Percentiles rank a stretch among this genome's conserved stretches.
Evolutionary conservation across 2,888 invertebrate genomes (phyloP).

Genomic region (Polia nebulosa): DNA sequence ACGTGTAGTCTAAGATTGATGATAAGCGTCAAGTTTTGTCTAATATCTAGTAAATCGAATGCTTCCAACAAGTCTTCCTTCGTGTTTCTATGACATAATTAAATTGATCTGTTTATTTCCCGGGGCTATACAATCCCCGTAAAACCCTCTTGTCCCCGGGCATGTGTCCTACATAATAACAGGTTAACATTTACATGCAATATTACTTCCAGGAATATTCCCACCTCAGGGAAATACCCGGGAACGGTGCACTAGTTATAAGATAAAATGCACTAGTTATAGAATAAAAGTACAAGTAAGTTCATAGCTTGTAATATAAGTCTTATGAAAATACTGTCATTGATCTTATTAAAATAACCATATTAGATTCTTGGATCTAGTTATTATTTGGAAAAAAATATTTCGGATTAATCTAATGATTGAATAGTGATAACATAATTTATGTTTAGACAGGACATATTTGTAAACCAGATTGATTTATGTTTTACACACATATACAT

Average conservation of each 20-base stretch:
- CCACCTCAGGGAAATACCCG: conserved; percentile 45
- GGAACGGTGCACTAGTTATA: conserved; percentile 16
- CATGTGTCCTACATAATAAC: conserved; percentile 41
- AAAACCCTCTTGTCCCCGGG: conserved; percentile 12
- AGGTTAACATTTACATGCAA: conserved; percentile 47
- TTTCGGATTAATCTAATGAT: too few relatives aligned
- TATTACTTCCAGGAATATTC: conserved; percentile 40
- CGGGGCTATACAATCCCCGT: background rate
- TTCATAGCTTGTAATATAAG: background rate
- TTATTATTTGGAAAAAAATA: background rate
- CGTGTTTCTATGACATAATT: background rate
- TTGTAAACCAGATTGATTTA: too few relatives aligned
- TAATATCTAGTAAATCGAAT: conserved; percentile 3
- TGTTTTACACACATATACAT: too few relatives aligned
- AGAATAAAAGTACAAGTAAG: conserved; percentile 14
- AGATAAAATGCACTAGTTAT: conserved; percentile 19
- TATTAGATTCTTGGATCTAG: too few relatives aligned
- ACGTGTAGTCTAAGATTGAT: background rate
- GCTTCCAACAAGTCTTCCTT: background rate
- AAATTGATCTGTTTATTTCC: conserved; percentile 9
- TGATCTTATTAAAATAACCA: background rate
- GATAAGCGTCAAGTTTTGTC: background rate
- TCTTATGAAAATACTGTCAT: background rate
- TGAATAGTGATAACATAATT: too few relatives aligned
- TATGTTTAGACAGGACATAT: too few relatives aligned